These are phyloP conservation scores for Xestia ashworthii DNA, from an alignment of 2,888 invertebrate genomes.

Conservation along the genomic window DNA sequence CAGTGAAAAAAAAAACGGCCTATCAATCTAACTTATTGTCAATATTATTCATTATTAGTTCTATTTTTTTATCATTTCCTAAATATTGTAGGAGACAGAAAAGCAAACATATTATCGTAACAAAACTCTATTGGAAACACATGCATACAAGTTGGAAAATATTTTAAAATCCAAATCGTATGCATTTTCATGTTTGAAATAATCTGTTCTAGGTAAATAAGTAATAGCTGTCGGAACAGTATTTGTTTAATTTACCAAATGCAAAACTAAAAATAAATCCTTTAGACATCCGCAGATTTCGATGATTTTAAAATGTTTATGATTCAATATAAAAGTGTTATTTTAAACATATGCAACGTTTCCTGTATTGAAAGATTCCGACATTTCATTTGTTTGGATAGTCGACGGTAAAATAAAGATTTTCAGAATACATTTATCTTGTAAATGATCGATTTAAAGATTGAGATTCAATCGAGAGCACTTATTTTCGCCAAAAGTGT, in stretches of 20 bases:
- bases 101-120: background rate
- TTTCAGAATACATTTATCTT: background rate
- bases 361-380: slow-evolving; percentile 32
- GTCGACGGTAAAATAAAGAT: slow-evolving; percentile 34
- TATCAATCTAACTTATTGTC: no score
- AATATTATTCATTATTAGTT: no score
- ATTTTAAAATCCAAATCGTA: slow-evolving; percentile 16
- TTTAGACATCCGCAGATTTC: slow-evolving; percentile 25
- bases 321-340: slow-evolving; percentile 42
- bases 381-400: slow-evolving; percentile 48
- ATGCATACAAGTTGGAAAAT: background rate
- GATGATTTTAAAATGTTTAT: slow-evolving; percentile 43
- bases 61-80: background rate
- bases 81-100: background rate
- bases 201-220: slow-evolving; percentile 22
- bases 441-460: slow-evolving; percentile 23
- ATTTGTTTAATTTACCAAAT: slow-evolving; percentile 52
- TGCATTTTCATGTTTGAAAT: slow-evolving; percentile 23
- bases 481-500: background rate
- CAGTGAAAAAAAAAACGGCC: no score
- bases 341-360: slow-evolving; percentile 35
- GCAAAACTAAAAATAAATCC: slow-evolving; percentile 49
- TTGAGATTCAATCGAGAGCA: slow-evolving; percentile 25
- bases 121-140: background rate
- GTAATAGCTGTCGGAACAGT: slow-evolving; percentile 20